Conservation (phyloP, 2,888 invertebrate genomes). For the Diabrotica balteata region DNA sequence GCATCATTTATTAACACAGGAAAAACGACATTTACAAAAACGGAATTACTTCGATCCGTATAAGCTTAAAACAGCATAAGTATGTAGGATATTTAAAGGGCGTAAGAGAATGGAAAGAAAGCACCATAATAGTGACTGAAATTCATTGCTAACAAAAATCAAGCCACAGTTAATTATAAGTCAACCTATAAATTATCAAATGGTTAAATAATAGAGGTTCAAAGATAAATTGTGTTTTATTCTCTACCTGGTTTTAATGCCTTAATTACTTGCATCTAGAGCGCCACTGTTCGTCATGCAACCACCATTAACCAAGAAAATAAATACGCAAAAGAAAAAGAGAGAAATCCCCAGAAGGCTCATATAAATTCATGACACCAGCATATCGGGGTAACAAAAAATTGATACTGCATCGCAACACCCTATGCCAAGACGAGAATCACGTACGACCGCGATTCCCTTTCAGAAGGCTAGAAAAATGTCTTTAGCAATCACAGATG, state of each 20-base stretch:
- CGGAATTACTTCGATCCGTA: too few relatives aligned
- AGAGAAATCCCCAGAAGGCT: slow-evolving; percentile 22
- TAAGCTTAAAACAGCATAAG: too few relatives aligned
- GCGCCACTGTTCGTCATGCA: slow-evolving; percentile 28
- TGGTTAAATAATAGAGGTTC: too few relatives aligned
- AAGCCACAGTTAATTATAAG: too few relatives aligned
- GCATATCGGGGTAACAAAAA: slow-evolving; percentile 29
- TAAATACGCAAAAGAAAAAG: slow-evolving; percentile 30
- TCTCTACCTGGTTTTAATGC: neutral
- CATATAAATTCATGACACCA: slow-evolving; percentile 36
- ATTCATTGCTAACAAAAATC: too few relatives aligned
- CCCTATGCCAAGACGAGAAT: slow-evolving; percentile 41
- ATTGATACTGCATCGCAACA: slow-evolving; percentile 34
- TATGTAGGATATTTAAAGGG: too few relatives aligned
- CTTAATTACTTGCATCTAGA: slow-evolving; percentile 2
- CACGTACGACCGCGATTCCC: slow-evolving; percentile 46
- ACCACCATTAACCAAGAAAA: slow-evolving; percentile 30
- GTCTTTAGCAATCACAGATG: slow-evolving; percentile 53
- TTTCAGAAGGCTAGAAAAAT: slow-evolving; percentile 46
- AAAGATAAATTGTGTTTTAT: too few relatives aligned
- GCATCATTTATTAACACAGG: too few relatives aligned
- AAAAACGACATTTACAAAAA: too few relatives aligned
- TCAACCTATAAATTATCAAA: too few relatives aligned
- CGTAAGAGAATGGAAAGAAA: too few relatives aligned
- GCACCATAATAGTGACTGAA: too few relatives aligned